A percentile compares a stretch with the other conserved stretches of the same genome.
Evolutionary conservation across 92 coral and sea anemone species (phyloP).

Genomic region (Pocillopora meandrina): DNA sequence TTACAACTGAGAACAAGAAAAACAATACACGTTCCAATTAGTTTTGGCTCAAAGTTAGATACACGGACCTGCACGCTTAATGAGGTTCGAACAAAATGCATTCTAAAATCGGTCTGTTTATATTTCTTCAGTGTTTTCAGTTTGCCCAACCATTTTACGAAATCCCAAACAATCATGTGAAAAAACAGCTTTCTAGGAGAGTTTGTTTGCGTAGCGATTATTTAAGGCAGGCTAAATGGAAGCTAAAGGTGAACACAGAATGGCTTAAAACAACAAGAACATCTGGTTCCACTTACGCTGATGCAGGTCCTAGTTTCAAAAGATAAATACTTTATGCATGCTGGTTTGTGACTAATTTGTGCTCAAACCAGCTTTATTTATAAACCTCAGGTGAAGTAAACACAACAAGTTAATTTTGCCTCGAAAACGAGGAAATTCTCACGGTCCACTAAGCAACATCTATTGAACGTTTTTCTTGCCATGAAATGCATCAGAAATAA

Average conservation of each 20-base stretch:
- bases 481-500: constrained; percentile 10
- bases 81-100: not conserved
- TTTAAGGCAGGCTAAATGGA: not conserved
- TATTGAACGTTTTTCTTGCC: not conserved
- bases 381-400: constrained; percentile 31
- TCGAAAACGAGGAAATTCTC: not conserved
- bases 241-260: not conserved
- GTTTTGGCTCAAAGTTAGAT: not conserved
- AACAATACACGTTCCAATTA: not conserved
- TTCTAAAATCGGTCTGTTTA: not conserved
- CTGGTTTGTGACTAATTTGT: not conserved
- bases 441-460: constrained; percentile 9
- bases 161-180: too few relatives aligned
- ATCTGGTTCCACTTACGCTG: constrained; percentile 1
- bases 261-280: constrained; percentile 14
- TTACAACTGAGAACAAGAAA: not conserved
- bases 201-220: not conserved
- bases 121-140: not conserved
- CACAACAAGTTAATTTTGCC: not conserved
- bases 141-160: not conserved
- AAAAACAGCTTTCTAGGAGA: too few relatives aligned
- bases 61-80: not conserved
- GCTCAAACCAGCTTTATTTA: constrained; percentile 38
- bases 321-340: not conserved
- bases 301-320: not conserved